These are phyloP conservation scores for Melopsittacus undulatus DNA, from an alignment of 2,797 vertebrate genomes.

Conservation along the genomic window DNA sequence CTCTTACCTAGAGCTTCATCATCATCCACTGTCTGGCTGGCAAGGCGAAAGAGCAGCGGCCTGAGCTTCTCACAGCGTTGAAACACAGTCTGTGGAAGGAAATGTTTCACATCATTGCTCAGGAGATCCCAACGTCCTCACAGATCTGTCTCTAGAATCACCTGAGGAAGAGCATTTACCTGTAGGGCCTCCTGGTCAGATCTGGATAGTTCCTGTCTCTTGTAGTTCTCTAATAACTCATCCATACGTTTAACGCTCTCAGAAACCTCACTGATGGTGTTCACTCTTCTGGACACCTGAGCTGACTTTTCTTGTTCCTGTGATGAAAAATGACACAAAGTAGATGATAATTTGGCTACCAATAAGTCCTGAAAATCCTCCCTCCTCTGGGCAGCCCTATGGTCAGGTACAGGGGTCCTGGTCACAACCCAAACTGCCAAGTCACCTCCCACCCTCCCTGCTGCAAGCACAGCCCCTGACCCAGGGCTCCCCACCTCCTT, in stretches of 20 bases:
- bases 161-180: conserved; percentile 63
- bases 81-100: conserved; percentile 71
- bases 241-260: conserved; percentile 75
- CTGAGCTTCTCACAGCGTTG: conserved; percentile 85
- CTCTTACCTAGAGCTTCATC: conserved; percentile 77
- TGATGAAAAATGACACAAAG: background rate
- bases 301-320: conserved; percentile 89
- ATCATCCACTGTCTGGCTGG: conserved; percentile 83
- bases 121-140: background rate
- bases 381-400: background rate
- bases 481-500: conserved; percentile 78
- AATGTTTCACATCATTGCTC: background rate
- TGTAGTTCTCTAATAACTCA: conserved; percentile 74
- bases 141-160: background rate
- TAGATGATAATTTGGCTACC: background rate
- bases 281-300: conserved; percentile 77
- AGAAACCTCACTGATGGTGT: conserved; percentile 81
- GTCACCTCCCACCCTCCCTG: background rate
- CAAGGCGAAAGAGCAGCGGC: conserved; percentile 87
- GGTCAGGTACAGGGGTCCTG: background rate
- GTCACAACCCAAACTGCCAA: background rate
- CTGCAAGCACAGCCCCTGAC: background rate
- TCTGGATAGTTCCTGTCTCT: background rate
- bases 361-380: background rate
- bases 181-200: conserved; percentile 76